A percentile compares a stretch with the other conserved stretches of the same genome.
Evolutionary conservation across 1,140 invertebrate genomes (phyloP).

Genomic region (Hylaeus volcanicus): DNA sequence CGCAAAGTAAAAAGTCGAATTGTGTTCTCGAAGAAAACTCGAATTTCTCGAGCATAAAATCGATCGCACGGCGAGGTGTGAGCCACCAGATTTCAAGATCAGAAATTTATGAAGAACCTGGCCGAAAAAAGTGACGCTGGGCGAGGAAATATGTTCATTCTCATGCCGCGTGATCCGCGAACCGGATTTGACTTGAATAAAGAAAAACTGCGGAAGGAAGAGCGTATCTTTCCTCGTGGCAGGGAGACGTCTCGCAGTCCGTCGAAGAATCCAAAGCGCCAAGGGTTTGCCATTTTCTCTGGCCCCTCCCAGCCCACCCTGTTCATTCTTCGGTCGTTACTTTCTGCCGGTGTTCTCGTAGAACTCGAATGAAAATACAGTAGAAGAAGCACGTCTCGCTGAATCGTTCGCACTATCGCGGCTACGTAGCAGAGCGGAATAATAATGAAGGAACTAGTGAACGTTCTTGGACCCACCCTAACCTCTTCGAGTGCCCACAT

Average conservation of each 20-base stretch:
- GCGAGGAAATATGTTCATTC: constrained; percentile 12
- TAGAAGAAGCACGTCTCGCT: constrained; percentile 37
- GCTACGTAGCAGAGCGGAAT: constrained; percentile 32
- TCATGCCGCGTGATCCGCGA: constrained; percentile 25
- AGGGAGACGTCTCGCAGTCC: background rate
- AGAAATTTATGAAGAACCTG: constrained; percentile 16
- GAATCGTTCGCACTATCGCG: constrained; percentile 46
- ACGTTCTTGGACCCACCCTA: too few species aligned
- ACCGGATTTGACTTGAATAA: constrained; percentile 30
- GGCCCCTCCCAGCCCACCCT: background rate
- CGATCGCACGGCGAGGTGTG: background rate
- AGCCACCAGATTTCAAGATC: background rate
- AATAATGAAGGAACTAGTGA: constrained; percentile 18
- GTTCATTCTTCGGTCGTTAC: constrained; percentile 32
- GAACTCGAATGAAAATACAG: constrained; percentile 25
- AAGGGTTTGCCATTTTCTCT: constrained; percentile 7
- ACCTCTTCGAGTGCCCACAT: too few species aligned
- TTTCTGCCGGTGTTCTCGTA: background rate
- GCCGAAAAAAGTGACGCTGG: background rate
- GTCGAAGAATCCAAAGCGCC: background rate
- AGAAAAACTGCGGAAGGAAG: background rate
- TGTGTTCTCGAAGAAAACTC: too few species aligned
- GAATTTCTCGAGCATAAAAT: background rate
- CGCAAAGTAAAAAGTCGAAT: too few species aligned
- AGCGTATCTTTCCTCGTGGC: constrained; percentile 13